Base-by-base conservation (phyloP, 2,888 invertebrate species). In the Cybosia mesomella region DNA sequence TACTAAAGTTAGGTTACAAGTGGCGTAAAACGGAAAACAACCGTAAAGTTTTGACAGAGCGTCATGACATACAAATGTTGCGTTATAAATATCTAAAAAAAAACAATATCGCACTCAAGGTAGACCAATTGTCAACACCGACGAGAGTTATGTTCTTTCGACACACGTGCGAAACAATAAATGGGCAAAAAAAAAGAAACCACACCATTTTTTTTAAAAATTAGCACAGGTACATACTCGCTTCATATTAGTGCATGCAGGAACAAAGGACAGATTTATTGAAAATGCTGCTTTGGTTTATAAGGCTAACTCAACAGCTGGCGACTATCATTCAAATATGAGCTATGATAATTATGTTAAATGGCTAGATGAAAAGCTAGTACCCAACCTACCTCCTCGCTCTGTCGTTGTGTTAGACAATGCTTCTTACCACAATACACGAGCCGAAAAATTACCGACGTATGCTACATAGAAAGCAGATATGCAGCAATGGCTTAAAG, bases 241-340 rank as follows among this genome's bases (percentile, higher is more conserved):
- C n/a, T n/a, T n/a, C n/a, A n/a, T n/a, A n/a, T 63, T 81, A 63
- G 73, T 80, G 32, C 82, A 83, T 64, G 80, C 77, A 2, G 79
- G 78, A 59, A 76, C 68, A 3, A 64, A 73, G 10, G 70, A 71
- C 24, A 80, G 80, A 4, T 83, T 83, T 66, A 70, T 82, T 64
- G 18, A 68, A 68, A 80, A 81, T 72, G 77, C 81, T 34, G 61
- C 64, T 21, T 79, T 82, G 53, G 57, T 79, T 24, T 79, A 79
- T 58, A 80, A 77, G 61, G 74, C 75, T 1, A 73, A 67, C 24
- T 68, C 70, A 22, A 77, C 70, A 66, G 53, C 65, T 65, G 81
- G 75, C 5, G 80, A 80, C 43, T 43, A 43, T 18, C 43, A 43
- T 18, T 43, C 43, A 18, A 43, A 43, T 18, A 43, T 43, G 43